Evolutionary conservation across 2,113 vertebrate genomes (phyloP).

Genomic region (Mustelus asterias): DNA sequence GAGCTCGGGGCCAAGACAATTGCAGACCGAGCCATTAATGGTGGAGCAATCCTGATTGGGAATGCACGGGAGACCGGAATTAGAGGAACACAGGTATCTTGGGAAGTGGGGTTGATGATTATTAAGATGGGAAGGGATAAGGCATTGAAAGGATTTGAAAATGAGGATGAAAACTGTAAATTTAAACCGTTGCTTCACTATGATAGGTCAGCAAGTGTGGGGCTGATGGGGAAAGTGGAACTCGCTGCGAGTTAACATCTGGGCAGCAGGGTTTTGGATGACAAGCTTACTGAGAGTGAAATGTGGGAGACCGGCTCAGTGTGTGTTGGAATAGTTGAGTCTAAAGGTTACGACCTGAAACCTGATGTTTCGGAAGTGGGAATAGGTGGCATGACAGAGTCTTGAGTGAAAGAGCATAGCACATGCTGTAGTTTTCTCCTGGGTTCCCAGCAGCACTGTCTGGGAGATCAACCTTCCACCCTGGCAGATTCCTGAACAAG

Average conservation of each 20-base stretch:
- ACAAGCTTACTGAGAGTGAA: not conserved
- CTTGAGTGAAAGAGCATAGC: not conserved
- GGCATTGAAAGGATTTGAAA: not conserved
- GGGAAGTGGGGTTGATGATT: not conserved
- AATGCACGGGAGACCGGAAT: not conserved
- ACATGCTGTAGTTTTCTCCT: not conserved
- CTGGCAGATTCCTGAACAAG: not conserved
- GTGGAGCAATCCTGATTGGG: not conserved
- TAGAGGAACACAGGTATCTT: not conserved
- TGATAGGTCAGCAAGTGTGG: not conserved
- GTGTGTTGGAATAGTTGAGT: not conserved
- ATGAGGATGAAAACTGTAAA: no score
- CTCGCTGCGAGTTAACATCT: not conserved
- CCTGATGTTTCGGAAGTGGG: not conserved
- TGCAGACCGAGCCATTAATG: not conserved
- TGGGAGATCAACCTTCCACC: not conserved
- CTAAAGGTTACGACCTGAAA: not conserved
- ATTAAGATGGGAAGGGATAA: not conserved
- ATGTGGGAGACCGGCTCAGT: not conserved
- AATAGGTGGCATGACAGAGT: not conserved
- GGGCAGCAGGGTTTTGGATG: not conserved
- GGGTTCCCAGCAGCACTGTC: not conserved
- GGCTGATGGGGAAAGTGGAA: not conserved
- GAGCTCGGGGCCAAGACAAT: not conserved
- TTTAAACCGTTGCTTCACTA: no score